phyloP scores from a whole-genome alignment of 2,797 vertebrate species.

The Synaphobranchus kaupii region DNA sequence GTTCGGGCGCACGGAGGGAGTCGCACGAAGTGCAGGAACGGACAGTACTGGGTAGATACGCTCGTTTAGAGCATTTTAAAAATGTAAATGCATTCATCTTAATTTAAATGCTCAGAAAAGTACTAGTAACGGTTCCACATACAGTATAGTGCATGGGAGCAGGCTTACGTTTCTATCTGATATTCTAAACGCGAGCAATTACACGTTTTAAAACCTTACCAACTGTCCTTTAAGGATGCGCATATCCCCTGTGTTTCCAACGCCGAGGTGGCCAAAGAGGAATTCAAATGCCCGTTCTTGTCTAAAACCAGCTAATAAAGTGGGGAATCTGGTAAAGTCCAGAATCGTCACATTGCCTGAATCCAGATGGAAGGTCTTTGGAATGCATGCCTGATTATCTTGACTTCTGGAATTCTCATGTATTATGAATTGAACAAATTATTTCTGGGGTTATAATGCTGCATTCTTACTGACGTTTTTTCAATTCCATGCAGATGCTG shows the following conservation, averaged over 20 bases:
- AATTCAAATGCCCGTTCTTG: not conserved
- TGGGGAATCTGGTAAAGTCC: not conserved
- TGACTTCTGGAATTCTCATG: not conserved
- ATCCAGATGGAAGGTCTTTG: not conserved
- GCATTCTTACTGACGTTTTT: not conserved
- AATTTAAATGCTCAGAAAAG: not conserved
- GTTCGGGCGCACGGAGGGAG: not conserved
- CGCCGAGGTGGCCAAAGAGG: not conserved
- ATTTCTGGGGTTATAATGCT: not conserved
- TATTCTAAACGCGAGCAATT: not conserved
- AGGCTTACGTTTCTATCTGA: not conserved
- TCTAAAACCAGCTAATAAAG: not conserved
- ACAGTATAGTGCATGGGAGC: not conserved
- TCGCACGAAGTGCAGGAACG: not conserved
- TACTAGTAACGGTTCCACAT: not conserved
- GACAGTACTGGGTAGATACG: not conserved
- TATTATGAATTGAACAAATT: constrained; percentile 1
- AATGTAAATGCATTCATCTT: not conserved
- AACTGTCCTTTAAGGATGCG: not conserved
- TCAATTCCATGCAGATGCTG: not conserved
- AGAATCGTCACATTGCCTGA: not conserved
- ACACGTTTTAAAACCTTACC: not conserved
- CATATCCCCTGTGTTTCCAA: not conserved
- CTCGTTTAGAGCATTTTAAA: not conserved
- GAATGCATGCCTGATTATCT: constrained; percentile 1